phyloP scores from a whole-genome alignment of 2,888 invertebrate genomes.

The Tortrix viridana region DNA sequence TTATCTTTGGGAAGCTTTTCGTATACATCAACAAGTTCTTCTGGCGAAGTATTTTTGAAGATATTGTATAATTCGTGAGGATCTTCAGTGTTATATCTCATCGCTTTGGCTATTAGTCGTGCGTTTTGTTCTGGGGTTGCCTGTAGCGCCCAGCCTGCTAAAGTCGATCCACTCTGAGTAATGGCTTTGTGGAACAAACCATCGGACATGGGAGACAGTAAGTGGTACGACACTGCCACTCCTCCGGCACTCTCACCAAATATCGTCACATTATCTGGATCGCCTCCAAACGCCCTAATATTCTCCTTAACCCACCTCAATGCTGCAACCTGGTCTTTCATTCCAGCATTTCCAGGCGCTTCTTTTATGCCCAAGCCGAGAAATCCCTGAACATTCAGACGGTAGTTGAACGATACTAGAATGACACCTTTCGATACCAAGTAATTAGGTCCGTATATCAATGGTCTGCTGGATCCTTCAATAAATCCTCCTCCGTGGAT shows the following conservation, averaged over 20 bases:
- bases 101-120: conserved; percentile 61
- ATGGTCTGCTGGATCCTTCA: conserved; percentile 57
- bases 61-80: conserved; percentile 37
- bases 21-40: conserved; percentile 27
- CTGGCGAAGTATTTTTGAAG: conserved; percentile 34
- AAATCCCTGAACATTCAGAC: conserved; percentile 70
- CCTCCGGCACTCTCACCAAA: conserved; percentile 76
- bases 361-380: conserved; percentile 66
- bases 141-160: conserved; percentile 66
- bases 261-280: conserved; percentile 65
- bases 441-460: conserved; percentile 66
- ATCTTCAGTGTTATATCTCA: conserved; percentile 45
- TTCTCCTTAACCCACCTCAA: conserved; percentile 66
- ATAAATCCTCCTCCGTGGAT: conserved; percentile 74
- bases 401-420: conserved; percentile 69
- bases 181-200: conserved; percentile 73
- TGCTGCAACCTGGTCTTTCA: conserved; percentile 71
- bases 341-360: conserved; percentile 69
- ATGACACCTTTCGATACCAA: conserved; percentile 63
- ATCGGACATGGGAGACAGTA: conserved; percentile 68
- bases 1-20: conserved; percentile 26
- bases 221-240: conserved; percentile 64
- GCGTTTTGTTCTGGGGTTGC: conserved; percentile 63
- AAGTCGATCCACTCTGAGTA: conserved; percentile 68
- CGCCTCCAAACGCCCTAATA: conserved; percentile 65